Conservation (phyloP, 37 sponge, comb jelly and placozoan genomes). For the Aphrocallistes beatrix region DNA sequence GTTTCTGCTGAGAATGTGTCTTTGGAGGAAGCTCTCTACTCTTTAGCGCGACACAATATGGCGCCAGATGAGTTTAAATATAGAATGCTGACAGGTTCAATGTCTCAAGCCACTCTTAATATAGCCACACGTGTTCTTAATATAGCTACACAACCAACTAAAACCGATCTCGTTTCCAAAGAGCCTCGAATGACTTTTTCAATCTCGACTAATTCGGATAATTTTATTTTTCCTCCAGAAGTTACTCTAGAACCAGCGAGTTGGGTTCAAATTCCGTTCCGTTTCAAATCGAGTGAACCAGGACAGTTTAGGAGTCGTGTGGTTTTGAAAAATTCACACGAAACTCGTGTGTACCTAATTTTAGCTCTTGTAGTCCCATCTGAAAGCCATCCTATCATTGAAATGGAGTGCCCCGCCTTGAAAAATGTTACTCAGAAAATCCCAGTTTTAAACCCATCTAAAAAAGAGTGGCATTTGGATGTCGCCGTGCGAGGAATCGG, state of each 20-base stretch:
- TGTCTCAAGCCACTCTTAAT: not conserved
- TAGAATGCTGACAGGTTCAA: not conserved
- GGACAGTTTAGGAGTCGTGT: not conserved
- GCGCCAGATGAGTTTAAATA: not conserved
- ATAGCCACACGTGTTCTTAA: not conserved
- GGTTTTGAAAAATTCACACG: constrained; percentile 5
- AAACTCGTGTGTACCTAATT: not conserved
- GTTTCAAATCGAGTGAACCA: not conserved
- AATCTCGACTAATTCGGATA: not conserved
- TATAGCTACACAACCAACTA: not conserved
- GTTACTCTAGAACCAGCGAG: not conserved
- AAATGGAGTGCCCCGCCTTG: constrained; percentile 1
- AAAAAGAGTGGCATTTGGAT: not conserved
- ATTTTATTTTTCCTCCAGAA: not conserved
- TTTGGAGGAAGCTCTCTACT: not conserved
- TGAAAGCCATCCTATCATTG: not conserved
- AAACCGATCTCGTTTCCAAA: not conserved
- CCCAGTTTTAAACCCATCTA: not conserved
- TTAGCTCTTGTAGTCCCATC: not conserved
- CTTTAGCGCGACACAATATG: not conserved
- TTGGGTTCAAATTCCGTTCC: not conserved
- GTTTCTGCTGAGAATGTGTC: not conserved
- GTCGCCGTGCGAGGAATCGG: not conserved
- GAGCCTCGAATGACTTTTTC: constrained; percentile 1
- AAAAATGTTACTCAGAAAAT: not conserved